Evolutionary conservation across 1,140 invertebrate species (phyloP).

Genomic region (Nymphalis io): DNA sequence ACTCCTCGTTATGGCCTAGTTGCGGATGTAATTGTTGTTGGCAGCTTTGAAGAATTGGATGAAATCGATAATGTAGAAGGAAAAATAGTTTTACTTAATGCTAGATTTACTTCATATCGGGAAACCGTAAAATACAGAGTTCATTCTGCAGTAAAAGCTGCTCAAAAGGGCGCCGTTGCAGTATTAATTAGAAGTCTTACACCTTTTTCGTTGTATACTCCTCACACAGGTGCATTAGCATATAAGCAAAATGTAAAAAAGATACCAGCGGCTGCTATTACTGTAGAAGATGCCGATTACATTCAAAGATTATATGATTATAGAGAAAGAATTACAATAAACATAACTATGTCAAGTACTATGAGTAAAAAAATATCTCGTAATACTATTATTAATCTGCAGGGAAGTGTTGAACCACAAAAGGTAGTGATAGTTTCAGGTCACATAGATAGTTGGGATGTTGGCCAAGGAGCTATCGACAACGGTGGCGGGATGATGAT

Average conservation of each 20-base stretch:
- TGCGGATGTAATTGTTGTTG: conserved; percentile 86
- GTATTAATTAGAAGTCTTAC: conserved; percentile 87
- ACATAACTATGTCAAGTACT: conserved; percentile 74
- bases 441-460: conserved; percentile 94
- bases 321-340: conserved; percentile 78
- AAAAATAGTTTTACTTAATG: conserved; percentile 89
- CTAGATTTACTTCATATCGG: conserved; percentile 83
- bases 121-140: conserved; percentile 77
- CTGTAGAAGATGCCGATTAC: conserved; percentile 89
- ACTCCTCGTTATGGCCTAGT: conserved; percentile 86
- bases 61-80: conserved; percentile 78
- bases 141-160: conserved; percentile 81
- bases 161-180: conserved; percentile 88
- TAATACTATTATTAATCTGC: conserved; percentile 88
- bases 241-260: conserved; percentile 83
- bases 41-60: conserved; percentile 85
- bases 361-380: conserved; percentile 82
- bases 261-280: conserved; percentile 91
- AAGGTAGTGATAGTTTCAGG: conserved; percentile 90
- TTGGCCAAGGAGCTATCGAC: conserved; percentile 93
- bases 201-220: conserved; percentile 86
- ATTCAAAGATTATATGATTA: conserved; percentile 84
- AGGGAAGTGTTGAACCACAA: conserved; percentile 81
- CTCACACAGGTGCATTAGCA: conserved; percentile 85
- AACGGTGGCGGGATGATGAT: conserved; percentile 92